Evolutionary conservation across 92 coral and sea anemone genomes (phyloP).

Genomic region (Bergia sp.): DNA sequence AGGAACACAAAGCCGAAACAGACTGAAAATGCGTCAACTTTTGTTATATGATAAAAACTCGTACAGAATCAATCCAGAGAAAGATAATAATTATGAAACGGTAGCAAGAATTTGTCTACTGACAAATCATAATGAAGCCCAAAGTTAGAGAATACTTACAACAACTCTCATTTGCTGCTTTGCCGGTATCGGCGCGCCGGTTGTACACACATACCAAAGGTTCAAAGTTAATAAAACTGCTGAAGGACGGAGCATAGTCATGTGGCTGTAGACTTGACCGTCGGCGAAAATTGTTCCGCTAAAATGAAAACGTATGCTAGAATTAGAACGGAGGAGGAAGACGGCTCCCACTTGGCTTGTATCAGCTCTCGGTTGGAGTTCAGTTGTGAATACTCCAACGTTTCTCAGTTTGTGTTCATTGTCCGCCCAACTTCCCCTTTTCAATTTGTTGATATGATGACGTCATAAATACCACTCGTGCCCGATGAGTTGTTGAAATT

Average conservation of each 20-base stretch:
- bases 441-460: slow-evolving; percentile 12
- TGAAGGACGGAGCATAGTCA: not conserved
- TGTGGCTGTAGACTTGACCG: not conserved
- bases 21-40: not conserved
- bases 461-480: slow-evolving; percentile 5
- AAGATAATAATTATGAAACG: not conserved
- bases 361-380: slow-evolving; percentile 23
- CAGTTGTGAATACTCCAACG: not conserved
- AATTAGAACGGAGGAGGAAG: not conserved
- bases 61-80: not conserved
- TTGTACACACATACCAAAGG: slow-evolving; percentile 1
- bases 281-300: not conserved
- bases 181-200: slow-evolving; percentile 33
- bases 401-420: slow-evolving; percentile 5
- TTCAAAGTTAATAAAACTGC: slow-evolving; percentile 3
- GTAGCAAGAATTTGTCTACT: not conserved
- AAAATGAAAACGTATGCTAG: not conserved
- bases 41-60: not conserved
- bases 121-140: not conserved
- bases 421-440: slow-evolving; percentile 16
- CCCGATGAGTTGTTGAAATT: not conserved
- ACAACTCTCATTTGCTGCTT: slow-evolving; percentile 5
- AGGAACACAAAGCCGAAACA: not conserved
- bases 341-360: not conserved
- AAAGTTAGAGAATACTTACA: slow-evolving; percentile 1